Evolutionary conservation across 1,140 invertebrate species (phyloP), one percentile per base, ranked within the genome.

Genomic region (Aporrectodea caliginosa): DNA sequence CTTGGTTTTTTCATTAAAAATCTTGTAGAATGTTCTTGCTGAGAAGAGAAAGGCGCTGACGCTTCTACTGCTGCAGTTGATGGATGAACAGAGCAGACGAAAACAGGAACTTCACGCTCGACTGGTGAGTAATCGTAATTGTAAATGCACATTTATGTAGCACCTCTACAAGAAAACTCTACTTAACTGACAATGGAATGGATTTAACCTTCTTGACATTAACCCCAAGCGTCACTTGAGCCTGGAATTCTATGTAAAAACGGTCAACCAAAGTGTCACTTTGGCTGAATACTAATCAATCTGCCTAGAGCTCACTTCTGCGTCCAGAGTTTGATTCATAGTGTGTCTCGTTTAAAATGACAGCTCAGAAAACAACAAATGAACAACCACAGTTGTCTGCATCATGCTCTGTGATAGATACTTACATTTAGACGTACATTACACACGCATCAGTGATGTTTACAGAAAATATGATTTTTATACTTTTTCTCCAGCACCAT

Each of bases 41-140:
- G 91, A 93, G 75, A 93, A 93, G 88, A 90, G 94, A 85, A 86
- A 92, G 29, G 90, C 92, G 33, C 84, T 95, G 79, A 92, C 93
- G 69, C 89, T 88, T 73, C 89, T 95, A 74, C 88, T 95, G 58
- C 88, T 93, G 81, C 91, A 92, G 84, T 88, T 95, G 27, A 88
- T 94, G 81, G 88, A 91, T 22, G 92, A 94, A 87, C 92, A 93
- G 86, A 91, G 91, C 82, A 90, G 90, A 82, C 88, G 93, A 82
- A 91, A 92, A 83, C 82, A 88, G 75, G 92, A 95, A 85, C 88
- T 95, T 32, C 86, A 93, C 75, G 90, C 91, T 75, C 92, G 93
- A 71, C 88, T 95, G 79, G 87, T 88, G 80, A 81, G 84, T 82
- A 16, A 68, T 16, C 14, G 14, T 68, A 27, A 68, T 68, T 68